Conservation (phyloP, 2,888 invertebrate genomes). For the Epinotia demarniana region DNA sequence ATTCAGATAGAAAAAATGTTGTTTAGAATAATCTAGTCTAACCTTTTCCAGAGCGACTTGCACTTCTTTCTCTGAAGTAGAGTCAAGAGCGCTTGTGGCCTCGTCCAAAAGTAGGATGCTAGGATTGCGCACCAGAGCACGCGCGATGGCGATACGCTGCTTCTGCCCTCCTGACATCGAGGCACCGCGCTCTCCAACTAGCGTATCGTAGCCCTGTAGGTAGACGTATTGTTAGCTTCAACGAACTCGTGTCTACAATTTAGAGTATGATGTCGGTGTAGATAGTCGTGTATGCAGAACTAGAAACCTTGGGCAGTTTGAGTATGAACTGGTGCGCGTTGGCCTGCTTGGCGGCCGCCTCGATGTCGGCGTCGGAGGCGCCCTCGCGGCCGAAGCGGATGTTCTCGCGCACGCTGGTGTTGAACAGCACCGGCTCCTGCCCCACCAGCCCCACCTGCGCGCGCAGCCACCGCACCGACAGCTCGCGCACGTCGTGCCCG, state of each 20-base stretch:
- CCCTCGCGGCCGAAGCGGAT: conserved; percentile 91
- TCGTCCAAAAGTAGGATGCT: conserved; percentile 92
- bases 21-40: conserved; percentile 43
- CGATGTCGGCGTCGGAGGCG: conserved; percentile 87
- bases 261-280: not conserved
- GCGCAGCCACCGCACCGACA: conserved; percentile 93
- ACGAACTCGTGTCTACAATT: too few relatives aligned
- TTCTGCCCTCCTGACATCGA: conserved; percentile 94
- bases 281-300: not conserved
- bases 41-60: conserved; percentile 91
- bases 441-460: conserved; percentile 94
- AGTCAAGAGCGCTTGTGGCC: conserved; percentile 95
- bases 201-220: conserved; percentile 89
- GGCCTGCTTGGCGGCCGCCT: conserved; percentile 88
- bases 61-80: conserved; percentile 93
- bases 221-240: too few relatives aligned
- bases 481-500: conserved; percentile 86
- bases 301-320: conserved; percentile 86
- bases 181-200: conserved; percentile 93
- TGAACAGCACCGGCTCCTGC: conserved; percentile 95
- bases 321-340: conserved; percentile 92
- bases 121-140: conserved; percentile 92
- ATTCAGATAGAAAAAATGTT: not conserved
- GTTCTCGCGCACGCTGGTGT: conserved; percentile 93
- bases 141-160: conserved; percentile 95